phyloP scores from a whole-genome alignment of 2,797 vertebrate genomes.

The Strix occidentalis region DNA sequence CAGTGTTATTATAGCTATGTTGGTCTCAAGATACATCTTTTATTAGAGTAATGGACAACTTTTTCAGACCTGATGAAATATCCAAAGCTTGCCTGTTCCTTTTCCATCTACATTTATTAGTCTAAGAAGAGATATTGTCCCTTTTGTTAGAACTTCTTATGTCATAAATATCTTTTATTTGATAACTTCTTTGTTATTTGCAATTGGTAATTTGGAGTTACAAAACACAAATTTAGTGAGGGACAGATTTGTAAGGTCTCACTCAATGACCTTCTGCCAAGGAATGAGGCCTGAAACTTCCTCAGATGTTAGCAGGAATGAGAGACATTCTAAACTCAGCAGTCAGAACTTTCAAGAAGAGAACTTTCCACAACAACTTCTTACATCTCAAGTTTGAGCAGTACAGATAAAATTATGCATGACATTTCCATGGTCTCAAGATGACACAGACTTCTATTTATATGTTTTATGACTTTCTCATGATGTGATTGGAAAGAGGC shows the following conservation, averaged over 20 bases:
- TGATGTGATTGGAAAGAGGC: not conserved
- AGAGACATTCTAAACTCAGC: not conserved
- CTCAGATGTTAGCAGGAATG: rapidly evolving
- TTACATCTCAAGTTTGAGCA: not conserved
- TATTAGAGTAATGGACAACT: not conserved
- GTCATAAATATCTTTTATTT: not conserved
- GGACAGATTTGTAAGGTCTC: not conserved
- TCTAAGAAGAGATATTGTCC: not conserved
- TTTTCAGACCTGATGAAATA: not conserved
- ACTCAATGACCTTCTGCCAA: not conserved
- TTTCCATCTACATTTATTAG: not conserved
- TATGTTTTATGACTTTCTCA: not conserved
- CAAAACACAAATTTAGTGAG: not conserved
- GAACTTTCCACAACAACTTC: not conserved
- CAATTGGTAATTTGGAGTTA: not conserved
- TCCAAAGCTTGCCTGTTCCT: not conserved
- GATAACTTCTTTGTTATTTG: not conserved
- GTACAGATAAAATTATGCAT: not conserved
- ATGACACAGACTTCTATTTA: not conserved
- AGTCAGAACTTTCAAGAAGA: not conserved
- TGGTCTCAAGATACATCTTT: not conserved
- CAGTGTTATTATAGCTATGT: not conserved
- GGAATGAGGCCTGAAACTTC: not conserved
- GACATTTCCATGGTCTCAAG: not conserved
- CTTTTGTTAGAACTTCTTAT: not conserved